A percentile compares a stretch with the other conserved stretches of the same genome.
Evolutionary conservation across 2,888 invertebrate species (phyloP).

Genomic region (Leptopilina drosophilae): DNA sequence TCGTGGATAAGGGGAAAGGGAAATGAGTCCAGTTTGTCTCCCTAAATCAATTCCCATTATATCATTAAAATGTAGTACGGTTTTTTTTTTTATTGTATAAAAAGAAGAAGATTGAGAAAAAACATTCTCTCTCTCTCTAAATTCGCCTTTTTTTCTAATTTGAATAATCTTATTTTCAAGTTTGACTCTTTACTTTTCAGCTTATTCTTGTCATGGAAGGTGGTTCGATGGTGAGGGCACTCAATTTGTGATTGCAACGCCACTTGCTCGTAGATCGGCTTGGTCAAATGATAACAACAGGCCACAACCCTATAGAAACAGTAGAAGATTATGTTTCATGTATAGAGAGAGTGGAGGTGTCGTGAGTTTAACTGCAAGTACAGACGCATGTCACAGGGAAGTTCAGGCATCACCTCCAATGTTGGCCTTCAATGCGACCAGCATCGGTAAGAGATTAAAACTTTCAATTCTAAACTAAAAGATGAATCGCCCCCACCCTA

Average conservation of each 20-base stretch:
- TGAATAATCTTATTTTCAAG: conserved; percentile 11
- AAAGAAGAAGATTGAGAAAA: background rate
- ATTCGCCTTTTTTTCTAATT: background rate
- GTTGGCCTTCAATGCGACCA: conserved; percentile 85
- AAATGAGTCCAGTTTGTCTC: background rate
- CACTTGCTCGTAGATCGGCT: conserved; percentile 81
- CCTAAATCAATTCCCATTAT: conserved; percentile 26
- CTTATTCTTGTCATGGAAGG: conserved; percentile 92
- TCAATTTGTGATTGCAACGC: conserved; percentile 90
- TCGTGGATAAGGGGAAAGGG: too few species aligned
- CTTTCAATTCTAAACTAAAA: conserved; percentile 16
- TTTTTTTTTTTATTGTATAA: conserved; percentile 6
- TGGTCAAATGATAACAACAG: conserved; percentile 72
- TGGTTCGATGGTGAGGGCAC: conserved; percentile 89
- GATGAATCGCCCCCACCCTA: background rate
- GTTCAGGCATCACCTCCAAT: conserved; percentile 74
- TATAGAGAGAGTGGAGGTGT: conserved; percentile 81
- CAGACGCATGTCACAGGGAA: conserved; percentile 75
- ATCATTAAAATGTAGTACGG: background rate
- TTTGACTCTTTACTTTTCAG: conserved; percentile 77
- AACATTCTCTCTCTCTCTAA: background rate
- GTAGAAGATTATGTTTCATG: conserved; percentile 86
- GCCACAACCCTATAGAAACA: conserved; percentile 74
- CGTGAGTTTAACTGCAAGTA: conserved; percentile 74
- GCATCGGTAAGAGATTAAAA: conserved; percentile 79